These are phyloP conservation scores for Pelagia noctiluca DNA, from an alignment of 30 jellyfish, hydroid and myxozoan species.

Conservation along the genomic window DNA sequence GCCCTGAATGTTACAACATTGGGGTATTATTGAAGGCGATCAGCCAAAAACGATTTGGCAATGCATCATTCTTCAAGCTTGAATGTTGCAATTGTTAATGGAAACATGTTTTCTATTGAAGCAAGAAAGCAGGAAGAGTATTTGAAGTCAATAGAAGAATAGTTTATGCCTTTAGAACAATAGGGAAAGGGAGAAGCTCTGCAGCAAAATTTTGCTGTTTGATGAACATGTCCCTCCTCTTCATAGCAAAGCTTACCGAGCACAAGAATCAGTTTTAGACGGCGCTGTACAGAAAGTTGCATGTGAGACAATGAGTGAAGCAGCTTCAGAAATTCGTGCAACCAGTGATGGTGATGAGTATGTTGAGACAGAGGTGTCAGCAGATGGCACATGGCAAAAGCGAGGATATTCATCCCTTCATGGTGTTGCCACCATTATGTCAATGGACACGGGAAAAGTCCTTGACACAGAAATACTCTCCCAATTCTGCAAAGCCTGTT, in stretches of 20 bases:
- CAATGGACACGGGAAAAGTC: constrained; percentile 23
- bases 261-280: neutral
- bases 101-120: constrained; percentile 5
- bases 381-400: constrained; percentile 49
- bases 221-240: constrained; percentile 12
- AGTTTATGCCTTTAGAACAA: constrained; percentile 22
- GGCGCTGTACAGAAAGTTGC: constrained; percentile 15
- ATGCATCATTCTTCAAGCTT: neutral
- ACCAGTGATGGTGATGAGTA: neutral
- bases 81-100: constrained; percentile 13
- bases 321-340: constrained; percentile 14
- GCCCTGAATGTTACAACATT: constrained; percentile 11
- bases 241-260: too few species aligned
- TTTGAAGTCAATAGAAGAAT: constrained; percentile 16
- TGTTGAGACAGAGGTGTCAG: constrained; percentile 10
- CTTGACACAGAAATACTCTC: neutral
- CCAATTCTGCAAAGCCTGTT: constrained; percentile 13
- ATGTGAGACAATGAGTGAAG: constrained; percentile 29
- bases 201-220: constrained; percentile 29
- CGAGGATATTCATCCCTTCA: constrained; percentile 44
- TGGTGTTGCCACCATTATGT: constrained; percentile 14
- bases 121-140: constrained; percentile 9
- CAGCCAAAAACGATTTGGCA: neutral
- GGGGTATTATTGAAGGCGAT: constrained; percentile 3
- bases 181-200: constrained; percentile 17